Conservation (phyloP, 2,888 invertebrate species). For the Chymomyza fuscimana region DNA sequence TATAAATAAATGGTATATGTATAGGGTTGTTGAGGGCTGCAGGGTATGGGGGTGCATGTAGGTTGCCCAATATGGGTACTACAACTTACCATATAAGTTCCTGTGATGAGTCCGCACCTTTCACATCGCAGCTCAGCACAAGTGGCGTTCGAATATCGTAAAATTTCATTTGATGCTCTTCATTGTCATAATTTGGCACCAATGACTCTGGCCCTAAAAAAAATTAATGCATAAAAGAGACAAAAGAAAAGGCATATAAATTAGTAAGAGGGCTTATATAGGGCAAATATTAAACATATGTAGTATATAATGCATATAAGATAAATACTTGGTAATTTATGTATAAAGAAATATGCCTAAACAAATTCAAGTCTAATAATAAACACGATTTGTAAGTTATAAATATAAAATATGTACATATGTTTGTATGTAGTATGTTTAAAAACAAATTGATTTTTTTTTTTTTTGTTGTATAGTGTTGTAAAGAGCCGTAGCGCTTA, state of each 20-base stretch:
- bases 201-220: constrained; percentile 75
- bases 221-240: constrained; percentile 16
- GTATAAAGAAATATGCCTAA: constrained; percentile 47
- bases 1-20: neutral
- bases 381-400: neutral
- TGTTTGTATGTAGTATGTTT: constrained; percentile 22
- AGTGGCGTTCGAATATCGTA: constrained; percentile 77
- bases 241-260: constrained; percentile 9
- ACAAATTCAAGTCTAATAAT: constrained; percentile 42
- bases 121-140: constrained; percentile 78
- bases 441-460: neutral
- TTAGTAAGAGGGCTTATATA: constrained; percentile 27
- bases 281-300: constrained; percentile 36
- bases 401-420: constrained; percentile 8
- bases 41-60: too few relatives aligned
- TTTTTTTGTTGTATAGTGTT: too few relatives aligned
- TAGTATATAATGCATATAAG: constrained; percentile 22
- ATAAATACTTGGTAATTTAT: neutral
- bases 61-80: neutral
- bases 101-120: constrained; percentile 33
- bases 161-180: constrained; percentile 72
- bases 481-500: neutral
- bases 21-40: neutral
- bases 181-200: constrained; percentile 78
- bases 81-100: constrained; percentile 60